Conservation (phyloP, 2,888 invertebrate species). For the Rhorus exstirpatorius region DNA sequence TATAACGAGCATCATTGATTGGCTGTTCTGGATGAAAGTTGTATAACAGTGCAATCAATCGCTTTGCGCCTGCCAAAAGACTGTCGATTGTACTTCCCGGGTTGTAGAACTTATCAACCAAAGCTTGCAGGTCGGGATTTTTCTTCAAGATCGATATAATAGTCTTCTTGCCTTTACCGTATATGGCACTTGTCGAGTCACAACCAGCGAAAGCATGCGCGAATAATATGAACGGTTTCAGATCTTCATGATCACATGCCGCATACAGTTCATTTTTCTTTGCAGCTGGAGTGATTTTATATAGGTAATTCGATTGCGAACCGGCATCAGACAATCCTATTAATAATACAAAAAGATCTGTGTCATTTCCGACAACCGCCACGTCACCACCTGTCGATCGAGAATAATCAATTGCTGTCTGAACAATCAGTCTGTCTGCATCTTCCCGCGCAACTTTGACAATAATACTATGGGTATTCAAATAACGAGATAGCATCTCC, state of each 20-base stretch:
- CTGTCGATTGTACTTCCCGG: slow-evolving; percentile 30
- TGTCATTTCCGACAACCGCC: slow-evolving; percentile 61
- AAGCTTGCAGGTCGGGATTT: slow-evolving; percentile 12
- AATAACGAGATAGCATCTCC: slow-evolving; percentile 51
- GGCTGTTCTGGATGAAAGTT: neutral
- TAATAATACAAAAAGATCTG: slow-evolving; percentile 60
- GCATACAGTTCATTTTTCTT: slow-evolving; percentile 39
- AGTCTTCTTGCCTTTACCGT: slow-evolving; percentile 50
- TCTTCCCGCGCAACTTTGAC: slow-evolving; percentile 64
- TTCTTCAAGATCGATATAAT: slow-evolving; percentile 44
- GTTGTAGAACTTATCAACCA: slow-evolving; percentile 18
- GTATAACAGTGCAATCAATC: slow-evolving; percentile 34
- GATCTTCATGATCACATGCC: slow-evolving; percentile 36
- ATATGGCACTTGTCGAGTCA: slow-evolving; percentile 60
- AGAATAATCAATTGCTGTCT: slow-evolving; percentile 49
- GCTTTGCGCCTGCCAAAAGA: slow-evolving; percentile 17
- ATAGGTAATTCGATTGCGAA: neutral
- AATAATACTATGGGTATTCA: slow-evolving; percentile 43
- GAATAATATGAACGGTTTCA: slow-evolving; percentile 45
- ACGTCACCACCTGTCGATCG: slow-evolving; percentile 5
- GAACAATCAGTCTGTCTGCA: slow-evolving; percentile 67
- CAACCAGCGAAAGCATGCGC: slow-evolving; percentile 57
- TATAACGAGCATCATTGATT: slow-evolving; percentile 20
- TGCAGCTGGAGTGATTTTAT: slow-evolving; percentile 15
- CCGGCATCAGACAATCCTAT: slow-evolving; percentile 30